These are phyloP conservation scores for Diaphora mendica DNA, from an alignment of 2,888 invertebrate species.

Conservation along the genomic window DNA sequence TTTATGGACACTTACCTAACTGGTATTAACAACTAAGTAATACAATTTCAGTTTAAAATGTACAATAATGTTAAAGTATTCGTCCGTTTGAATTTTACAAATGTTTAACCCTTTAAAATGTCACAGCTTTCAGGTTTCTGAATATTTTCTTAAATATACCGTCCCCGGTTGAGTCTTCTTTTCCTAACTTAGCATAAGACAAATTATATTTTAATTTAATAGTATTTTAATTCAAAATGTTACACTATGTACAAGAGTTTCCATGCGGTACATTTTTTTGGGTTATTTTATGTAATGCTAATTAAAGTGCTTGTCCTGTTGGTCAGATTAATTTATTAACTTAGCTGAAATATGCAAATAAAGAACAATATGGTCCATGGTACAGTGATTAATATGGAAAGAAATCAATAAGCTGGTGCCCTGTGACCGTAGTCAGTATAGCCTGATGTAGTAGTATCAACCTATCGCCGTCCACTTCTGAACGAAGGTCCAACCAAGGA, in stretches of 20 bases:
- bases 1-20: neutral
- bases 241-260: slow-evolving; percentile 15
- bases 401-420: too few species aligned
- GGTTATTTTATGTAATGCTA: neutral
- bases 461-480: too few species aligned
- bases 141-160: slow-evolving; percentile 42
- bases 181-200: slow-evolving; percentile 46
- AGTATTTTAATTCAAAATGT: slow-evolving; percentile 16
- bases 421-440: too few species aligned
- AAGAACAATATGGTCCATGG: neutral
- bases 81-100: slow-evolving; percentile 36
- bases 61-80: slow-evolving; percentile 31
- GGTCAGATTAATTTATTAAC: neutral
- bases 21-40: neutral
- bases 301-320: neutral
- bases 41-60: slow-evolving; percentile 6
- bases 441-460: too few species aligned
- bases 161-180: slow-evolving; percentile 36
- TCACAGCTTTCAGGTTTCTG: slow-evolving; percentile 34
- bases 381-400: too few species aligned
- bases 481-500: too few species aligned
- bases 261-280: slow-evolving; percentile 21
- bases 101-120: slow-evolving; percentile 38
- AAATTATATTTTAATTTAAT: slow-evolving; percentile 40
- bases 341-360: neutral